These are phyloP conservation scores for Pyrrhia umbra DNA, from an alignment of 2,888 invertebrate species.

Conservation along the genomic window DNA sequence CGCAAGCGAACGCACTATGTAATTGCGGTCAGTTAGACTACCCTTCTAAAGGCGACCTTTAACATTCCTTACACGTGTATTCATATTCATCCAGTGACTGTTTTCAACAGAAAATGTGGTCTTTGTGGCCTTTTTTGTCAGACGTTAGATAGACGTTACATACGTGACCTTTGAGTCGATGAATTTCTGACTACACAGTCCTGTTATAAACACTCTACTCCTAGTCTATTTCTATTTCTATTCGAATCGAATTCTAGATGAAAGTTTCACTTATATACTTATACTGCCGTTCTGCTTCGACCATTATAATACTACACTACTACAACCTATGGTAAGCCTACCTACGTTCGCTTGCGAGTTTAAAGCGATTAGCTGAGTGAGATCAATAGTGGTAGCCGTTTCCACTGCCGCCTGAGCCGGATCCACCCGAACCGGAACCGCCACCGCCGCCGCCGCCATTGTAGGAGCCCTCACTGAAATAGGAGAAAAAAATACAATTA, in stretches of 20 bases:
- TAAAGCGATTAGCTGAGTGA: slow-evolving; percentile 66
- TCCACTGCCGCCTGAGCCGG: slow-evolving; percentile 69
- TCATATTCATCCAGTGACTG: slow-evolving; percentile 10
- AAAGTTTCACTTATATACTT: neutral
- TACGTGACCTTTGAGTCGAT: neutral
- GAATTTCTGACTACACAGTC: neutral
- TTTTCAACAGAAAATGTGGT: neutral
- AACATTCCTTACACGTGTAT: slow-evolving; percentile 22
- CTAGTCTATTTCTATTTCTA: neutral
- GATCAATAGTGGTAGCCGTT: slow-evolving; percentile 85
- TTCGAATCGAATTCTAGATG: neutral
- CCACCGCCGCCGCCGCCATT: slow-evolving; percentile 73
- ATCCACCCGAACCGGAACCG: slow-evolving; percentile 68
- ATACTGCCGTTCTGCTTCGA: neutral
- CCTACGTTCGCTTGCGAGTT: slow-evolving; percentile 59
- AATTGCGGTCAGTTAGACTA: slow-evolving; percentile 46
- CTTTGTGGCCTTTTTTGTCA: neutral
- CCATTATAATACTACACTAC: slow-evolving; percentile 1
- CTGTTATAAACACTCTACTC: neutral
- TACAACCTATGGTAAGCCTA: neutral
- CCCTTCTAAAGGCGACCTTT: slow-evolving; percentile 44
- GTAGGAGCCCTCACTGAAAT: slow-evolving; percentile 84
- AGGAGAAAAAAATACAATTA: slow-evolving; percentile 48
- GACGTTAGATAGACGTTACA: too few species aligned
- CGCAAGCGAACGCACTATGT: slow-evolving; percentile 48